A percentile compares a stretch with the other conserved stretches of the same genome.
These are phyloP conservation scores for Lepidocyrtoides sp. DNA, from an alignment of 2,888 invertebrate genomes.

Conservation along the genomic window DNA sequence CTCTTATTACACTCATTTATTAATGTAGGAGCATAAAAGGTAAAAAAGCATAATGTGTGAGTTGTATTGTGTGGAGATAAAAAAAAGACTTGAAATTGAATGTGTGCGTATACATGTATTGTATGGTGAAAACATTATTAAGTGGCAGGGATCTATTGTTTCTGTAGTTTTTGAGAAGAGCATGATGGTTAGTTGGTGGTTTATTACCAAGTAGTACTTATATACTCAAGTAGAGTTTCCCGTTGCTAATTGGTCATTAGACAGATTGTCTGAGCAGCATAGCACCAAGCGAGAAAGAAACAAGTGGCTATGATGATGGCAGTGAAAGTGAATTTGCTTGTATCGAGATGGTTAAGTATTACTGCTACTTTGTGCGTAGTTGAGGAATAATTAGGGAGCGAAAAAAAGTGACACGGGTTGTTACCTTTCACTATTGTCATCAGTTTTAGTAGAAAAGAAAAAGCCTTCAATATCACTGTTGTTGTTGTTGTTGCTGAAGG, in stretches of 20 bases:
- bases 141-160: slow-evolving; percentile 9
- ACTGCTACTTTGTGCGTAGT: slow-evolving; percentile 12
- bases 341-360: too few relatives aligned
- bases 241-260: slow-evolving; percentile 73
- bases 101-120: neutral
- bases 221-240: neutral
- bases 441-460: too few relatives aligned
- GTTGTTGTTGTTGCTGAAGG: too few relatives aligned
- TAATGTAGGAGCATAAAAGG: neutral
- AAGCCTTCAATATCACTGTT: too few relatives aligned
- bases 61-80: too few relatives aligned
- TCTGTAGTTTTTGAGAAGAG: neutral
- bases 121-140: neutral
- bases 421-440: slow-evolving; percentile 6
- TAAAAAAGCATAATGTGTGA: too few relatives aligned
- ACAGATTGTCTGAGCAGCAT: neutral
- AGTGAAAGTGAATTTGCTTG: neutral
- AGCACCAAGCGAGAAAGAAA: slow-evolving; percentile 3
- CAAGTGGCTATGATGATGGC: too few relatives aligned
- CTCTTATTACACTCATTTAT: neutral
- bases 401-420: slow-evolving; percentile 57
- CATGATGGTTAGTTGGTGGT: neutral
- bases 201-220: neutral
- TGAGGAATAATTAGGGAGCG: slow-evolving; percentile 49
- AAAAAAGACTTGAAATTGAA: too few relatives aligned